Conservation (phyloP, 1,140 invertebrate species). For the Holcopasites calliopsidis region DNA sequence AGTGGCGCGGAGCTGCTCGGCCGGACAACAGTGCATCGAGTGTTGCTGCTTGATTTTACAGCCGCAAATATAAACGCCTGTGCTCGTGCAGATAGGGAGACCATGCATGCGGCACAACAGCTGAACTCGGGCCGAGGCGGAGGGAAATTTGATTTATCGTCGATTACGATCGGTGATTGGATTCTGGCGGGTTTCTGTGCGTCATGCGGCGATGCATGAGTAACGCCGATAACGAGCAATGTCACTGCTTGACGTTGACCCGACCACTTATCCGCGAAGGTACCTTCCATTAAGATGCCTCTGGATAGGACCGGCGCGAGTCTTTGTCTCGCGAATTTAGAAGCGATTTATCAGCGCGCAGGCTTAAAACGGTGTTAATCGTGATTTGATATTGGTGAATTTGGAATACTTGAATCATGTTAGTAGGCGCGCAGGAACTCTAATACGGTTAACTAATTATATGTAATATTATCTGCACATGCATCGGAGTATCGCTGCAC, state of each 20-base stretch:
- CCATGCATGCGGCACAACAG: background rate
- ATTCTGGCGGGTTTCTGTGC: constrained; percentile 62
- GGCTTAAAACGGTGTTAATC: no score
- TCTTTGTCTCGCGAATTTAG: background rate
- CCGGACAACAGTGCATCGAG: constrained; percentile 17
- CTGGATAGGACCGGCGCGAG: background rate
- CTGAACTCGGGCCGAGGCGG: constrained; percentile 15
- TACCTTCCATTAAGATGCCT: constrained; percentile 51
- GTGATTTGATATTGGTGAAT: no score
- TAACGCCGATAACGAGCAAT: constrained; percentile 64
- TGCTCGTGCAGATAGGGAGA: constrained; percentile 35
- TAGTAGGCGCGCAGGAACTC: no score
- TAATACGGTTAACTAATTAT: no score
- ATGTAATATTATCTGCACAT: no score
- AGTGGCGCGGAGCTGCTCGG: constrained; percentile 5
- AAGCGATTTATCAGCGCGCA: no score
- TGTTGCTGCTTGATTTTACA: constrained; percentile 62
- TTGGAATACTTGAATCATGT: no score
- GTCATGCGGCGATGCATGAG: constrained; percentile 65
- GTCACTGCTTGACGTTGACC: constrained; percentile 57
- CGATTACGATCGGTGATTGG: constrained; percentile 72
- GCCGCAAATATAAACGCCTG: constrained; percentile 60
- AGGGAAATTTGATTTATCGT: constrained; percentile 70
- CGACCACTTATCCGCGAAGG: constrained; percentile 54
- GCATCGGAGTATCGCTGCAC: no score